These are phyloP conservation scores for Halcyon malimbica DNA, from an alignment of 2,113 vertebrate genomes.

Conservation along the genomic window DNA sequence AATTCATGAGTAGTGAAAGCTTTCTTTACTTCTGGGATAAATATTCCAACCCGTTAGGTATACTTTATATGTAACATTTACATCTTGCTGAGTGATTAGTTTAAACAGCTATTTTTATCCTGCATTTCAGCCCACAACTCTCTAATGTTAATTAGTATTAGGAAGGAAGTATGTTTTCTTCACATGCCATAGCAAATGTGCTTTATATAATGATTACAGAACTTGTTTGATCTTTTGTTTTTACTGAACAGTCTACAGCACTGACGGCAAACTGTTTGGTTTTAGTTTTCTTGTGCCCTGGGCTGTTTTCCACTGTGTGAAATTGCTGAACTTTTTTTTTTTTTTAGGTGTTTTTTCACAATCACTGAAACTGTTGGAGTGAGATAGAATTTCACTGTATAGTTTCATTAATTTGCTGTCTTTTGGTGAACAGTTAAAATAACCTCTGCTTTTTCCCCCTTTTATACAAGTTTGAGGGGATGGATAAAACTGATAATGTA, in stretches of 20 bases:
- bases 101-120: conserved; percentile 56
- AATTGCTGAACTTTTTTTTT: conserved; percentile 74
- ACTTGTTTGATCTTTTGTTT: conserved; percentile 68
- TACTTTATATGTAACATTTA: conserved; percentile 66
- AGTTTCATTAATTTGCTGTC: conserved; percentile 71
- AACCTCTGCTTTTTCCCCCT: neutral
- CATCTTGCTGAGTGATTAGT: conserved; percentile 31
- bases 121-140: conserved; percentile 40
- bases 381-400: conserved; percentile 69
- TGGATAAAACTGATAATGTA: conserved; percentile 52
- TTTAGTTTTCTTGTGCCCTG: conserved; percentile 74
- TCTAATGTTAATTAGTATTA: conserved; percentile 67
- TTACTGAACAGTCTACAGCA: conserved; percentile 66
- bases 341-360: conserved; percentile 74
- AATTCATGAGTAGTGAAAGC: conserved; percentile 65
- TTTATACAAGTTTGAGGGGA: conserved; percentile 18
- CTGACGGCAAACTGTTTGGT: conserved; percentile 69
- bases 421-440: conserved; percentile 50
- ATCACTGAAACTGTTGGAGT: conserved; percentile 71
- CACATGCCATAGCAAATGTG: conserved; percentile 65
- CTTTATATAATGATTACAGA: conserved; percentile 59
- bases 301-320: conserved; percentile 74
- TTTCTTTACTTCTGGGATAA: conserved; percentile 67
- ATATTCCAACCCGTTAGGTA: conserved; percentile 69
- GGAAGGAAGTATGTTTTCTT: conserved; percentile 70